Evolutionary conservation across 2,888 invertebrate species (phyloP).

Genomic region (Ashinkailepas kermadecensis): DNA sequence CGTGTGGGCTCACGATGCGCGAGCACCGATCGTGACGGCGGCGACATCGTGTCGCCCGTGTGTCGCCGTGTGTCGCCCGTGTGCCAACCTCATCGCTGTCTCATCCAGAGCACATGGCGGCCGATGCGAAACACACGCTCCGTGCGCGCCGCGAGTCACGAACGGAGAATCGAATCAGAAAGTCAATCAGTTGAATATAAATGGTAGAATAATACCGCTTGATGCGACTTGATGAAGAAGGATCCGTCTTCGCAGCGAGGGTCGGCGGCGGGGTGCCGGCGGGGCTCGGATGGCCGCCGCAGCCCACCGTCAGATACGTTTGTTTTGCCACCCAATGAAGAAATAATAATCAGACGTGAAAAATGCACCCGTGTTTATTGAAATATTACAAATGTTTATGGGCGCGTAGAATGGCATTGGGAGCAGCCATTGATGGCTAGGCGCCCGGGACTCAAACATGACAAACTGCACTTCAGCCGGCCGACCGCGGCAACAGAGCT

Average conservation of each 20-base stretch:
- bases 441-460: no score
- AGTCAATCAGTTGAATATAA: constrained; percentile 23
- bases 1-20: no score
- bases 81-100: no score
- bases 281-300: not conserved
- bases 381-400: constrained; percentile 21
- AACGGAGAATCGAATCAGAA: not conserved
- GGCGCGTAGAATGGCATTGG: constrained; percentile 20
- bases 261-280: not conserved
- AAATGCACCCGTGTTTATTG: constrained; percentile 18
- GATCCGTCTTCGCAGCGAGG: constrained; percentile 1
- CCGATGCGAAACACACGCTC: not conserved
- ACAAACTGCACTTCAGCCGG: no score
- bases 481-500: no score
- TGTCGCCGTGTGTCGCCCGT: no score
- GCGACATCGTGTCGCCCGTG: no score
- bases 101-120: not conserved
- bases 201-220: constrained; percentile 20
- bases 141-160: not conserved
- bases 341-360: constrained; percentile 21
- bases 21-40: no score
- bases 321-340: constrained; percentile 22
- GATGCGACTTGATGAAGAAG: constrained; percentile 20
- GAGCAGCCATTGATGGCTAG: constrained; percentile 9
- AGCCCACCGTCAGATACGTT: not conserved